Percentiles rank a stretch among this genome's conserved stretches.
Evolutionary conservation across 1,140 invertebrate genomes (phyloP).

Genomic region (Ceratina japonica): DNA sequence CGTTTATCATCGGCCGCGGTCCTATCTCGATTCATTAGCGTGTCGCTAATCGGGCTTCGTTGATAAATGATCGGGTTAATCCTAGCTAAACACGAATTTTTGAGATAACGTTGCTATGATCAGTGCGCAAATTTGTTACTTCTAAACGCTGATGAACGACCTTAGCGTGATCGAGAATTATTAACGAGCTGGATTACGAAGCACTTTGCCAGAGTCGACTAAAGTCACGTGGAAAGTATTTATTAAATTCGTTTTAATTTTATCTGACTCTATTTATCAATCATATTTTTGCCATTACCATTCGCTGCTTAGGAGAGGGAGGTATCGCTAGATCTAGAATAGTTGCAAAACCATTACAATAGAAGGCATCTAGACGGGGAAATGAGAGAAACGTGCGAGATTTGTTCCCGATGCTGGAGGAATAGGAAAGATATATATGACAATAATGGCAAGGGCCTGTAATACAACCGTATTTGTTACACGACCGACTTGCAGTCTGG

Average conservation of each 20-base stretch:
- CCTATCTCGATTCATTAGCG: conserved; percentile 18
- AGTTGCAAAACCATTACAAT: conserved; percentile 34
- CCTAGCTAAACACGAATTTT: neutral
- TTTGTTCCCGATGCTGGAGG: conserved; percentile 33
- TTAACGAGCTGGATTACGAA: no score
- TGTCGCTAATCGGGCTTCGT: conserved; percentile 33
- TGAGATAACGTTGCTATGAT: neutral
- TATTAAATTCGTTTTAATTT: no score
- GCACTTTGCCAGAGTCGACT: no score
- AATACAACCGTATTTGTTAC: conserved; percentile 57
- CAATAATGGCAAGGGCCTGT: conserved; percentile 56
- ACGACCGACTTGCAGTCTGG: conserved; percentile 40
- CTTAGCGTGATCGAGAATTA: no score
- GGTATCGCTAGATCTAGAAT: conserved; percentile 33
- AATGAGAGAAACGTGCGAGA: conserved; percentile 54
- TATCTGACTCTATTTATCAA: no score
- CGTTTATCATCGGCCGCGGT: neutral
- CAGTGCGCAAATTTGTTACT: neutral
- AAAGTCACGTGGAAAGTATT: no score
- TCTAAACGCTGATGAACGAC: neutral
- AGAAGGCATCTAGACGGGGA: conserved; percentile 46
- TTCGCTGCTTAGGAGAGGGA: neutral
- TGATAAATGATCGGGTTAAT: neutral
- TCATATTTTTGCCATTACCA: conserved; percentile 3
- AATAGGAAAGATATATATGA: conserved; percentile 41